Percentiles rank a stretch among this genome's conserved stretches.
Conservation (phyloP, 1,140 invertebrate species). For the Drosophila leontia region DNA sequence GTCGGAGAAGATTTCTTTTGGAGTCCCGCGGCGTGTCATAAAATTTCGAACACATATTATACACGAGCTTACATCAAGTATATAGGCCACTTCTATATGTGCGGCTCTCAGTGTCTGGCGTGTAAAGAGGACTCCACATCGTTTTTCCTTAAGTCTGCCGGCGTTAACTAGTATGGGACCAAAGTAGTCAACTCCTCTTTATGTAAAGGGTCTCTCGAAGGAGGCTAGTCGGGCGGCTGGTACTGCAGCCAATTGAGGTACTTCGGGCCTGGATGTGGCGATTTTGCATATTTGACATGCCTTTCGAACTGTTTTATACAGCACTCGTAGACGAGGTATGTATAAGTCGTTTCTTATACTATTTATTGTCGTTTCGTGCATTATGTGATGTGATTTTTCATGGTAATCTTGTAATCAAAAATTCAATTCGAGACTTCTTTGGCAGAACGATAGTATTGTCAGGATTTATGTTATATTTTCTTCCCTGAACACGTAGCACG, state of each 20-base stretch:
- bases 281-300: not conserved
- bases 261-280: not conserved
- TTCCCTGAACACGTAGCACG: not conserved
- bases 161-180: not conserved
- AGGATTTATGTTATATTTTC: not conserved
- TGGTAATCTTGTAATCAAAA: not conserved
- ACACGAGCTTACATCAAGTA: not conserved
- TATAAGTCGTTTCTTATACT: not conserved
- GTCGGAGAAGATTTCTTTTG: not conserved
- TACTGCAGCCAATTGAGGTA: not conserved
- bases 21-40: not conserved
- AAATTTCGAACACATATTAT: not conserved
- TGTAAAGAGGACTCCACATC: not conserved
- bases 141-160: constrained; percentile 1
- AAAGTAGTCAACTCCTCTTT: constrained; percentile 1
- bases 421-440: not conserved
- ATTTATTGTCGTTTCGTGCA: not conserved
- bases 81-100: not conserved
- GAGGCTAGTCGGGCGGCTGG: not conserved
- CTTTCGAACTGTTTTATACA: not conserved
- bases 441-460: not conserved
- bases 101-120: not conserved
- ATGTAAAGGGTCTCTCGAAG: not conserved
- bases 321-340: not conserved
- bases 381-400: not conserved